phyloP scores from a whole-genome alignment of 2,113 vertebrate genomes.

The Strix aluco region DNA sequence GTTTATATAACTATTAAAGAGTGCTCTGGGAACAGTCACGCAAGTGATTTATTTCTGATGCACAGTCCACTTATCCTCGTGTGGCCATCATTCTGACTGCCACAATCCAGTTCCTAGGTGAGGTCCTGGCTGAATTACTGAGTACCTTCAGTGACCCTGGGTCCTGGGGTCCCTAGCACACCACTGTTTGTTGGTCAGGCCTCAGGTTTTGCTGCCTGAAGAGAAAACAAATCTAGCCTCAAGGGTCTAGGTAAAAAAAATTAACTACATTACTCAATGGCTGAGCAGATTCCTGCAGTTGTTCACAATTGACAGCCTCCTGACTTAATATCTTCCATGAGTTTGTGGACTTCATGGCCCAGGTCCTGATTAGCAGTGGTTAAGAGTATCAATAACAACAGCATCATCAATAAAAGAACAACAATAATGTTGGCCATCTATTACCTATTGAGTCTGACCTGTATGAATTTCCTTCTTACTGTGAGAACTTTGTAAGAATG shows the following conservation, averaged over 20 bases:
- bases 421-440: not conserved
- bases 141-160: not conserved
- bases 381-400: not conserved
- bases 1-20: not conserved
- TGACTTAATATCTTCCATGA: not conserved
- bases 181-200: not conserved
- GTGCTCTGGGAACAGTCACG: not conserved
- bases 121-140: not conserved
- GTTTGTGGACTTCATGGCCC: not conserved
- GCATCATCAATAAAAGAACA: not conserved
- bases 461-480: not conserved
- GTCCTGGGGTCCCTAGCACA: not conserved
- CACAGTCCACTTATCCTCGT: not conserved
- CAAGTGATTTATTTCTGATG: not conserved
- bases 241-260: not conserved
- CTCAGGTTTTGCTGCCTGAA: not conserved
- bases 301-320: not conserved
- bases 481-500: not conserved
- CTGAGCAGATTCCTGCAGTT: not conserved
- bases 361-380: not conserved
- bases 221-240: not conserved
- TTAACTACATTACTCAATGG: accelerated
- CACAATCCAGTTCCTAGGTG: not conserved
- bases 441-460: not conserved
- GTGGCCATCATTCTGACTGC: not conserved